These are phyloP conservation scores for Electrophaes corylata DNA, from an alignment of 2,888 invertebrate genomes.

Conservation along the genomic window DNA sequence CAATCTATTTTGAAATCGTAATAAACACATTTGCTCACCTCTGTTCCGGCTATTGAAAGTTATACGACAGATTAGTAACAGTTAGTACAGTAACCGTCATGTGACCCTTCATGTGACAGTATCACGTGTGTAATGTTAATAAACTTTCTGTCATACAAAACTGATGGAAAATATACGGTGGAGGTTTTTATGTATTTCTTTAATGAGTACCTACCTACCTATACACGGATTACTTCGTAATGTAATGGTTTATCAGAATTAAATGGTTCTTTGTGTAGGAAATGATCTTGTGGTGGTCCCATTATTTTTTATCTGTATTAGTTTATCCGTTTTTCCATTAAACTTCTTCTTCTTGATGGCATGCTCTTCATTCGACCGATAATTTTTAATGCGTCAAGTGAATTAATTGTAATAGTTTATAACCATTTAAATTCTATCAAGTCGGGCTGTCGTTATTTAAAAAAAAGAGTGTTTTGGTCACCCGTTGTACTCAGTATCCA, in stretches of 20 bases:
- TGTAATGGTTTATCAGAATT: not conserved
- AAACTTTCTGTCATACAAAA: constrained; percentile 17
- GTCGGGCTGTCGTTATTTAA: too few species aligned
- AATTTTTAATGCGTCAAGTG: too few species aligned
- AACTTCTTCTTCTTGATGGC: too few species aligned
- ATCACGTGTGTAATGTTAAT: constrained; percentile 21
- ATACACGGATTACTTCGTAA: not conserved
- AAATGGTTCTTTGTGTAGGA: not conserved
- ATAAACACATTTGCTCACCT: constrained; percentile 12
- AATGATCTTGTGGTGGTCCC: not conserved
- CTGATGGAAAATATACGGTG: not conserved
- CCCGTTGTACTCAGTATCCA: too few species aligned
- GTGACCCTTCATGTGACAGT: constrained; percentile 20
- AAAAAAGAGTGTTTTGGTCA: too few species aligned
- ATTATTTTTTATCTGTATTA: not conserved
- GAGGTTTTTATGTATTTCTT: not conserved
- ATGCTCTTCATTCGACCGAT: too few species aligned
- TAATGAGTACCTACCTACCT: too few species aligned
- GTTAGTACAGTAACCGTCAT: constrained; percentile 9
- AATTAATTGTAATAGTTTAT: too few species aligned
- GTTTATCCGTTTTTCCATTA: too few species aligned
- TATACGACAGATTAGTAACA: constrained; percentile 5
- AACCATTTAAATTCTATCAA: too few species aligned
- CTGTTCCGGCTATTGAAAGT: constrained; percentile 2
- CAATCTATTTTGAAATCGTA: constrained; percentile 8